Percentiles rank a stretch among this genome's conserved stretches.
Evolutionary conservation across 2,113 vertebrate species (phyloP).

Genomic region (Puntigrus tetrazona): DNA sequence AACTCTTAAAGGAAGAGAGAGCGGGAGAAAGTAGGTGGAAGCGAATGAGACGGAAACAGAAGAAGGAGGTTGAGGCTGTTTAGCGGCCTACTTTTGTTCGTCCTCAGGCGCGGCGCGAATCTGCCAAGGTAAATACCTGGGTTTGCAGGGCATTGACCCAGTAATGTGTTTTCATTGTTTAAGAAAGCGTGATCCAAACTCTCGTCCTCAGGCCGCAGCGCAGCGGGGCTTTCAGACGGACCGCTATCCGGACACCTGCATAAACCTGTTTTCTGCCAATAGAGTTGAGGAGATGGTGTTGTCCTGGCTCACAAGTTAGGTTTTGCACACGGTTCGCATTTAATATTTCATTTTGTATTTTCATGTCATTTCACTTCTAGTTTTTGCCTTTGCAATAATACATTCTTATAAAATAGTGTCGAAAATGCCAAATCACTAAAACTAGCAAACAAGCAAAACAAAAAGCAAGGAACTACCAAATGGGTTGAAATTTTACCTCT

Average conservation of each 20-base stretch:
- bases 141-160: slow-evolving; percentile 13
- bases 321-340: not conserved
- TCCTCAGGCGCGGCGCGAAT: not conserved
- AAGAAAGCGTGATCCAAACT: slow-evolving; percentile 14
- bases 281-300: not conserved
- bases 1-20: slow-evolving; percentile 26
- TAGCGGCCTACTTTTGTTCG: slow-evolving; percentile 32
- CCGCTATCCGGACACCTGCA: not conserved
- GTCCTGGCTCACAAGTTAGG: not conserved
- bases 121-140: slow-evolving; percentile 15
- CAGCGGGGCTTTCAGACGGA: not conserved
- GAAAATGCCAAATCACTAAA: no score
- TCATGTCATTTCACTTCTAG: no score
- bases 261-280: not conserved
- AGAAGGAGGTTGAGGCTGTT: not conserved
- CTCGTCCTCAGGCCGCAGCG: not conserved
- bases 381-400: no score
- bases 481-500: no score
- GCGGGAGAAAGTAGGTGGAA: slow-evolving; percentile 8
- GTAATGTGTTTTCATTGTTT: slow-evolving; percentile 22
- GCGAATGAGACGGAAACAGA: slow-evolving; percentile 4
- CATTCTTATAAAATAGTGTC: no score
- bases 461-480: no score
- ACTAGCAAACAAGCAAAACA: no score
- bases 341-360: no score